Evolutionary conservation across 2,797 vertebrate species (phyloP), one percentile per base, ranked within the genome.

Genomic region (Nannoperca australis): DNA sequence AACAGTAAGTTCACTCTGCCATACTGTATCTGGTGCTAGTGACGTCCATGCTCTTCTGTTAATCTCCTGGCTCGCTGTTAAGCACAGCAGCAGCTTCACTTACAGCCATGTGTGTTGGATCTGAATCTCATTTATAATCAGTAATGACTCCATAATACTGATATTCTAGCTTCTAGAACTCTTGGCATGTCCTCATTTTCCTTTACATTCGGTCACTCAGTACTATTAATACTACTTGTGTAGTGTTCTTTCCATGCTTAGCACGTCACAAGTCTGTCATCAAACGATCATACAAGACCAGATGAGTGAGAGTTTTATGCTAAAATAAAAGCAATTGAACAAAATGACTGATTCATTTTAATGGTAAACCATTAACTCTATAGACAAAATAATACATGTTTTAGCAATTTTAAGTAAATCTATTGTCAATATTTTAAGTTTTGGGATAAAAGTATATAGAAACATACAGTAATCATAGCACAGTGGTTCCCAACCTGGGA

Each of bases 1-100:
- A 95, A 96, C 94, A 95, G 95, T 96, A 96, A 96, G 94, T 96
- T 82, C 59, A 45, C 76, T 54, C 69, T 70, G 68, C 72, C 64
- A 45, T 68, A 40, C 22, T 77, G 38, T 89, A 79, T 68, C 73
- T 79, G 55, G 62, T 81, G 59, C 89, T 88, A 83, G 79, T 76
- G 64, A 73, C 59, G 34, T 78, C 67, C 58, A 68, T 53, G 0
- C 40, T 63, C 68, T 17, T 58, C 32, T 47, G 45, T 47, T 88
- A 72, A 88, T 80, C 82, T 77, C 61, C 60, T 40, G 47, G 45
- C 75, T 87, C 15, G 10, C 56, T 69, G 63, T 68, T 15, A 40
- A 76, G 69, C 78, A 42, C 61, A 84, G 74, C 77, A 45, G 58
- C 73, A 68, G 67, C 64, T 83, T 67, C 78, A 65, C 67, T 73